A percentile compares a stretch with the other conserved stretches of the same genome.
Conservation (phyloP, 2,113 vertebrate genomes). For the Ageneiosus marmoratus region DNA sequence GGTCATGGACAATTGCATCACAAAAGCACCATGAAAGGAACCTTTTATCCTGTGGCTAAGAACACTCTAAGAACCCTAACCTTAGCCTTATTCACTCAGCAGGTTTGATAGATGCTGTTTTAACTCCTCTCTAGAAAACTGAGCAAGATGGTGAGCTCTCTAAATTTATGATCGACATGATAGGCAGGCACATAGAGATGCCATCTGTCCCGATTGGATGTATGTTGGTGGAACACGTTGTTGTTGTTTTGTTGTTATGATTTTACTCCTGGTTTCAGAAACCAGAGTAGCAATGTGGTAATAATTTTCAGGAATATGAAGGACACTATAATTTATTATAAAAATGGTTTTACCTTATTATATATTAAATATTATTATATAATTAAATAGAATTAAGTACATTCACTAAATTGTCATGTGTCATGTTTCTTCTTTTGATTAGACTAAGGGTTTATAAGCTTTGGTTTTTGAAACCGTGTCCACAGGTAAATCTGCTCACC, state of each 20-base stretch:
- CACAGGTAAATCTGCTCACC: background rate
- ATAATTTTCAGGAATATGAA: background rate
- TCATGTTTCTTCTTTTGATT: background rate
- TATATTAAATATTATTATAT: background rate
- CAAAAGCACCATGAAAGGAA: background rate
- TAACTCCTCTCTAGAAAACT: too few relatives aligned
- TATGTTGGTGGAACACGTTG: background rate
- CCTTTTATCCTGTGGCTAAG: background rate
- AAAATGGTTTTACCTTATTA: background rate
- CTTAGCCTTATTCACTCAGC: background rate
- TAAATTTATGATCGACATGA: too few relatives aligned
- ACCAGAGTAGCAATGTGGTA: background rate
- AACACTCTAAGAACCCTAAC: background rate
- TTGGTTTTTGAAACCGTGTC: background rate
- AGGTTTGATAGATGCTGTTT: background rate
- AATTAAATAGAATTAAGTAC: background rate
- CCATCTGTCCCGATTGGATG: too few relatives aligned
- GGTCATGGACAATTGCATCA: too few relatives aligned
- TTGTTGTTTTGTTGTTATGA: background rate
- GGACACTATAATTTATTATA: background rate
- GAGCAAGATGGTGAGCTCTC: too few relatives aligned
- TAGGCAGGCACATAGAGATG: too few relatives aligned
- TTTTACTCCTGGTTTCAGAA: background rate
- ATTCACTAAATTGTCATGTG: background rate
- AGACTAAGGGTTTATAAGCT: background rate